phyloP scores from a whole-genome alignment of 2,797 vertebrate genomes.

The Staurois parvus region DNA sequence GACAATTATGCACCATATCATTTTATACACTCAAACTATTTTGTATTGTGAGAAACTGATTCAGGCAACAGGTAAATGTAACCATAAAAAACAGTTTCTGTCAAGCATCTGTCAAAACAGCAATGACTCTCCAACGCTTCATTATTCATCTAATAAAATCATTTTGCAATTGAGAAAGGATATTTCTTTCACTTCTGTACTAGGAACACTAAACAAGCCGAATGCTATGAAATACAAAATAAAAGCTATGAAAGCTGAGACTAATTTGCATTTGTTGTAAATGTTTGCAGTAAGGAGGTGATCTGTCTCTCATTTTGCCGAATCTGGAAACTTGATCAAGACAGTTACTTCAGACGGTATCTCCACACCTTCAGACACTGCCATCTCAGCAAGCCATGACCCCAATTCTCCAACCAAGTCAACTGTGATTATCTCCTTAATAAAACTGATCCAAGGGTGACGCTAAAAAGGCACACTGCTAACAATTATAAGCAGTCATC shows the following conservation, averaged over 20 bases:
- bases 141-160: slow-evolving; percentile 27
- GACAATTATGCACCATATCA: slow-evolving; percentile 29
- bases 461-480: no score
- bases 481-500: no score
- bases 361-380: no score
- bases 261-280: neutral
- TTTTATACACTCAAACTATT: slow-evolving; percentile 14
- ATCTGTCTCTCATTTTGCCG: neutral
- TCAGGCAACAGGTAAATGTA: slow-evolving; percentile 35
- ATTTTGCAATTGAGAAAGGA: neutral
- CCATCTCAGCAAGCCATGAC: no score
- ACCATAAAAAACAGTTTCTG: slow-evolving; percentile 21
- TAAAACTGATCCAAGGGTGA: no score
- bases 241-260: neutral
- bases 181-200: neutral
- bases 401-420: no score
- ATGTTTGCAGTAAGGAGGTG: neutral
- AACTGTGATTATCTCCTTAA: no score
- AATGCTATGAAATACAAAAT: neutral
- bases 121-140: slow-evolving; percentile 7
- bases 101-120: slow-evolving; percentile 19
- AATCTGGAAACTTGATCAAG: neutral
- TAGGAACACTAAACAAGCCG: neutral
- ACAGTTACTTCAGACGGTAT: no score
- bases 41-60: slow-evolving; percentile 28